Conservation (phyloP, 2,888 invertebrate genomes). For the Drosophila maculinotata region DNA sequence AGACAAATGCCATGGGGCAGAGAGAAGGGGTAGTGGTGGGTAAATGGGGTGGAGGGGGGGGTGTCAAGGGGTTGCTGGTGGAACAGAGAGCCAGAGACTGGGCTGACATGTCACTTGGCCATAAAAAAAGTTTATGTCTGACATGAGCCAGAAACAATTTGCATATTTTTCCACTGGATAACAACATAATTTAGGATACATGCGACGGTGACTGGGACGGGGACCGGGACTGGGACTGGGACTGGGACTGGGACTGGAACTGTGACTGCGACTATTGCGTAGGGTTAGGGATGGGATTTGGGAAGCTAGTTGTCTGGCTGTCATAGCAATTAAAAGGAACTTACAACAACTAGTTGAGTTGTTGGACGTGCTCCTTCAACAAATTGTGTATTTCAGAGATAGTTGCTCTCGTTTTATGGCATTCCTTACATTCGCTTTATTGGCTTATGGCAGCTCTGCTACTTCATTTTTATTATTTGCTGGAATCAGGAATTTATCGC, state of each 20-base stretch:
- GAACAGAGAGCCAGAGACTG: slow-evolving; percentile 37
- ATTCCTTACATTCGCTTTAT: slow-evolving; percentile 13
- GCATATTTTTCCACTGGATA: slow-evolving; percentile 82
- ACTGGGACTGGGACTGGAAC: slow-evolving; percentile 8
- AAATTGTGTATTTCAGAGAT: slow-evolving; percentile 10
- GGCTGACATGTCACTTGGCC: slow-evolving; percentile 83
- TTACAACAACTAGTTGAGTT: slow-evolving; percentile 11
- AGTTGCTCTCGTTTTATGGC: slow-evolving; percentile 17
- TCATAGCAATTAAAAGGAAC: slow-evolving; percentile 40
- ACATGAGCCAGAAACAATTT: slow-evolving; percentile 84
- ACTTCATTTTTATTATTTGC: not conserved
- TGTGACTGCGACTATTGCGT: slow-evolving; percentile 26
- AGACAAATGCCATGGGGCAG: slow-evolving; percentile 60
- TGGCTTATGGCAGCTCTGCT: slow-evolving; percentile 8
- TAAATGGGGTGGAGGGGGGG: too few species aligned
- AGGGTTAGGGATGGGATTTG: not conserved
- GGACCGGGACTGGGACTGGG: slow-evolving; percentile 33
- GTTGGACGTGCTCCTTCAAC: slow-evolving; percentile 8
- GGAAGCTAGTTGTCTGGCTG: slow-evolving; percentile 29
- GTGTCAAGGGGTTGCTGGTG: slow-evolving; percentile 11
- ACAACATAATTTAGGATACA: slow-evolving; percentile 83
- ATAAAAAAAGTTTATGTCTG: slow-evolving; percentile 83
- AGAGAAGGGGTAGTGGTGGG: too few species aligned
- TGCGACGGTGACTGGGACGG: slow-evolving; percentile 32
- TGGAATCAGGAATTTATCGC: slow-evolving; percentile 21